These are phyloP conservation scores for Lasius fuliginosus DNA, from an alignment of 2,888 invertebrate genomes.

Conservation along the genomic window DNA sequence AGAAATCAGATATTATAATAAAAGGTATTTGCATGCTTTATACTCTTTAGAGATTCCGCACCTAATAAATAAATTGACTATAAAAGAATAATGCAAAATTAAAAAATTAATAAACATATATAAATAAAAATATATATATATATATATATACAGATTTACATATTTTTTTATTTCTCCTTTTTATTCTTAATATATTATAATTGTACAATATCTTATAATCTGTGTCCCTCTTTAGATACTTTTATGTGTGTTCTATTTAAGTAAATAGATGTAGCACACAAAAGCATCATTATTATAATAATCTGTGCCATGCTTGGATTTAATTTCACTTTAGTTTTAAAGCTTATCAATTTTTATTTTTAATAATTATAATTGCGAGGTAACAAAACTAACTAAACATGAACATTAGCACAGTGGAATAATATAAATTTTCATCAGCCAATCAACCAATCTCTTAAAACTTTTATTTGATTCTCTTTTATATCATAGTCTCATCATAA, in stretches of 20 bases:
- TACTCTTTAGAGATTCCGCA: not conserved
- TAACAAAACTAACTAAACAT: not conserved
- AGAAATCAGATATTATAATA: too few species aligned
- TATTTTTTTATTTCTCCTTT: not conserved
- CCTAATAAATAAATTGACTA: not conserved
- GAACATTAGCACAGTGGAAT: not conserved
- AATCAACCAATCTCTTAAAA: constrained; percentile 5
- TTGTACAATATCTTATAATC: constrained; percentile 31
- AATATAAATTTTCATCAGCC: not conserved
- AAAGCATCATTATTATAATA: constrained; percentile 34
- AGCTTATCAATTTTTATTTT: not conserved
- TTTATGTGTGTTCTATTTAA: not conserved
- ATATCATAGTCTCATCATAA: constrained; percentile 19
- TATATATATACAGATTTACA: not conserved
- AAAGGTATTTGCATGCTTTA: not conserved
- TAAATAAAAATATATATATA: not conserved
- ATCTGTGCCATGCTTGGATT: not conserved
- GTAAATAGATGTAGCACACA: constrained; percentile 30
- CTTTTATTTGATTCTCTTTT: not conserved
- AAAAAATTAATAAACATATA: not conserved
- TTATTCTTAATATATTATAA: constrained; percentile 36
- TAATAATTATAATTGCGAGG: not conserved
- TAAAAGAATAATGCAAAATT: constrained; percentile 1
- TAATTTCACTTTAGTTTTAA: not conserved
- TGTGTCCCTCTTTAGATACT: not conserved